Conservation (phyloP, 2,888 invertebrate genomes). For the Deroplatys truncata region DNA sequence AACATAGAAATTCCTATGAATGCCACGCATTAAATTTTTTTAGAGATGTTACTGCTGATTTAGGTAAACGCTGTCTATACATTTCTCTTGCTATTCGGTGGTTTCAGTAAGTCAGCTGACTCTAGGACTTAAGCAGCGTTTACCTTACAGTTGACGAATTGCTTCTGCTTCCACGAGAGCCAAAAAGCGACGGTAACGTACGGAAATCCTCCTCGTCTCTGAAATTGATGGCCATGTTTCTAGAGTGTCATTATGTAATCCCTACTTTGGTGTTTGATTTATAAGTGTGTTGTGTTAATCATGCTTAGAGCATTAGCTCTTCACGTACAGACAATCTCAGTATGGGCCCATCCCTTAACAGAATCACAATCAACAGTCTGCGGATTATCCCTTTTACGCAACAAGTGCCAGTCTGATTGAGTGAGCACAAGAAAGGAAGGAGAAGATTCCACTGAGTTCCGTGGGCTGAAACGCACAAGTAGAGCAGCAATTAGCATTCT, state of each 20-base stretch:
- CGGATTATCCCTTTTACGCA: not conserved
- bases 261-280: not conserved
- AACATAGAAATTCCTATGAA: no score
- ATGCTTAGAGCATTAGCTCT: not conserved
- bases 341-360: not conserved
- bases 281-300: not conserved
- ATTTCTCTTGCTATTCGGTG: no score
- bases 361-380: not conserved
- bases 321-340: not conserved
- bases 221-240: not conserved
- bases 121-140: no score
- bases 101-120: no score
- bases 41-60: no score
- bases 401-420: not conserved
- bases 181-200: not conserved
- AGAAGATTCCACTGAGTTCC: not conserved
- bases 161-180: not conserved
- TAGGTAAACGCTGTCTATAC: no score
- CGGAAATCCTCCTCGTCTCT: not conserved
- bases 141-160: no score
- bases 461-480: not conserved
- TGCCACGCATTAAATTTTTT: no score
- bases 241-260: not conserved
- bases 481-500: no score
- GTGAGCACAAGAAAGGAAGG: not conserved